A percentile compares a stretch with the other conserved stretches of the same genome.
These are phyloP conservation scores for Caenorhabditis inopinata DNA, from an alignment of 1,140 invertebrate species.

Conservation along the genomic window DNA sequence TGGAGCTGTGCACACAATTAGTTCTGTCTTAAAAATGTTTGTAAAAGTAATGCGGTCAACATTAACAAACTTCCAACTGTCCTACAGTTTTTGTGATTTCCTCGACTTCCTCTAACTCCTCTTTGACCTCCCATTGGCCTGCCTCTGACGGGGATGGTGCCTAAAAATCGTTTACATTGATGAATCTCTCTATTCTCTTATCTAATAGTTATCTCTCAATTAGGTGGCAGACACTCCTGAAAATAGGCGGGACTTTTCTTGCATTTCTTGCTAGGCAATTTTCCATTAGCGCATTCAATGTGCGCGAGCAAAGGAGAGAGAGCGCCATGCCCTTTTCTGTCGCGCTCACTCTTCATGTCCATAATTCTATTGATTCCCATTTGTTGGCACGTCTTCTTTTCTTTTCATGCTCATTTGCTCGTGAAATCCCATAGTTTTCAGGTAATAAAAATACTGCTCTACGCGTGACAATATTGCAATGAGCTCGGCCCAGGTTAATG, in stretches of 20 bases:
- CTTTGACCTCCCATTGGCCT: conserved; percentile 1
- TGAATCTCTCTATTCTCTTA: not conserved
- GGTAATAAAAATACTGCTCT: conserved; percentile 35
- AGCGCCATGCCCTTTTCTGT: conserved; percentile 4
- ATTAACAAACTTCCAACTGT: not conserved
- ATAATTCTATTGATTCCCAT: conserved; percentile 18
- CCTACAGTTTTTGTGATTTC: not conserved
- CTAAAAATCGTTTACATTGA: conserved; percentile 16
- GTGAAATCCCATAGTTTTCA: not conserved
- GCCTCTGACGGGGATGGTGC: not conserved
- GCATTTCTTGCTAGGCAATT: not conserved
- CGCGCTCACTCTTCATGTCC: not conserved
- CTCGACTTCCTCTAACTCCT: not conserved
- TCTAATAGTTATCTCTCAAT: not conserved
- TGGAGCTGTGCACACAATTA: not conserved
- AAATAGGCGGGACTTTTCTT: not conserved
- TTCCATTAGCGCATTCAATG: conserved; percentile 14
- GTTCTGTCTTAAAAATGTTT: not conserved
- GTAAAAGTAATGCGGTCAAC: too few species aligned
- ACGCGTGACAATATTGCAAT: conserved; percentile 1
- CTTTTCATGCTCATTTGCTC: not conserved
- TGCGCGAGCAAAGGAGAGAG: not conserved
- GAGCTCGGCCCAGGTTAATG: not conserved
- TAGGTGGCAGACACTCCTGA: not conserved
- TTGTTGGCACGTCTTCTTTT: not conserved